These are phyloP conservation scores for Clytia hemisphaerica DNA, from an alignment of 30 jellyfish, hydroid and myxozoan species.

Conservation along the genomic window DNA sequence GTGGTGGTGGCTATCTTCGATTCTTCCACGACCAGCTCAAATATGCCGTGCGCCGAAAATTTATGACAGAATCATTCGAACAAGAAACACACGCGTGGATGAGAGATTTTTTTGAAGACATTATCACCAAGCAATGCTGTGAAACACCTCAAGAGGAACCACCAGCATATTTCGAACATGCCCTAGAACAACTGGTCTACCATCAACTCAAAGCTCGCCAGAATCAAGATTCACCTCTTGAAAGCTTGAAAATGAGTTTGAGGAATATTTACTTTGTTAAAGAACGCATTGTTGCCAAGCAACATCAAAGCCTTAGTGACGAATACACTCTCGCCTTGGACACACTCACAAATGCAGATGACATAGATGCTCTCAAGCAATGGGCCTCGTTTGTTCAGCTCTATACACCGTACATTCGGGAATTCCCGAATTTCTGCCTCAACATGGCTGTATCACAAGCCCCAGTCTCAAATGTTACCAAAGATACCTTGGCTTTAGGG, in stretches of 20 bases:
- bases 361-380: background rate
- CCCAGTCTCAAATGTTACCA: background rate
- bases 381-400: background rate
- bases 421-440: background rate
- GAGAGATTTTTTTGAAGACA: background rate
- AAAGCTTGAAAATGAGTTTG: background rate
- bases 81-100: background rate
- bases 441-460: background rate
- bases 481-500: background rate
- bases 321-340: background rate
- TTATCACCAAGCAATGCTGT: background rate
- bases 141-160: background rate
- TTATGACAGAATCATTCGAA: background rate
- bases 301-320: background rate
- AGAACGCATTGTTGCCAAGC: background rate
- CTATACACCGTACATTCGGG: background rate
- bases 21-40: background rate
- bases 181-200: background rate
- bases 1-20: constrained; percentile 1
- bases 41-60: too few species aligned
- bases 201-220: constrained; percentile 5
- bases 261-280: background rate
- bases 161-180: background rate
- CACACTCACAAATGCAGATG: background rate
- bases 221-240: background rate